These are phyloP conservation scores for Phortica okadai DNA, from an alignment of 2,888 invertebrate genomes.

Conservation along the genomic window DNA sequence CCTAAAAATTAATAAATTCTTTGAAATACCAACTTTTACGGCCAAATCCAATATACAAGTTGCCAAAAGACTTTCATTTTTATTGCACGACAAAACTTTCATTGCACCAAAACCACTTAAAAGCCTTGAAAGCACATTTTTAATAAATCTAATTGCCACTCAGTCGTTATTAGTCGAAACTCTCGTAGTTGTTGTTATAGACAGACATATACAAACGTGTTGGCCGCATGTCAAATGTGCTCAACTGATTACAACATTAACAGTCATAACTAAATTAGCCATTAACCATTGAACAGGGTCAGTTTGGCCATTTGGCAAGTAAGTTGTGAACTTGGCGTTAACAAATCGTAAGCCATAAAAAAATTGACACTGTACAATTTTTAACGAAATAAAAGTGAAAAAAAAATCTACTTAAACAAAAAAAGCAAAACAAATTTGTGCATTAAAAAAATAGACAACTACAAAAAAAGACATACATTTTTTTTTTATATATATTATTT, in stretches of 20 bases:
- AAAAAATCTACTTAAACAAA: neutral
- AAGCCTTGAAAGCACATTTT: too few relatives aligned
- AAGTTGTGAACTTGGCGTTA: constrained; percentile 5
- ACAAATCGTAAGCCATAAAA: neutral
- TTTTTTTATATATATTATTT: constrained; percentile 2
- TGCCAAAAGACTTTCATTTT: too few relatives aligned
- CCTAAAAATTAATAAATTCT: too few relatives aligned
- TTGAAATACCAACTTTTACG: too few relatives aligned
- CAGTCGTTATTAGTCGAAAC: too few relatives aligned
- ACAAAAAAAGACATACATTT: neutral
- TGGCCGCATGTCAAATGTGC: neutral
- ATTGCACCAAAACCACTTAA: too few relatives aligned
- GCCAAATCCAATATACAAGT: too few relatives aligned
- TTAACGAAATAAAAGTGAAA: neutral
- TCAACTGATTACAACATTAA: constrained; percentile 18
- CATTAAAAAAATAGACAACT: neutral
- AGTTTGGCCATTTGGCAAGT: constrained; percentile 4
- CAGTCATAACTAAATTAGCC: constrained; percentile 22
- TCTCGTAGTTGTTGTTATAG: too few relatives aligned
- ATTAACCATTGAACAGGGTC: constrained; percentile 6
- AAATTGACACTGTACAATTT: neutral
- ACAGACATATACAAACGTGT: neutral
- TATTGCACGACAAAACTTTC: too few relatives aligned
- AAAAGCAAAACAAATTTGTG: constrained; percentile 16
- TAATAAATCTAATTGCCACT: too few relatives aligned